phyloP scores from a whole-genome alignment of 2,888 invertebrate genomes.

The Caenorhabditis sp. region DNA sequence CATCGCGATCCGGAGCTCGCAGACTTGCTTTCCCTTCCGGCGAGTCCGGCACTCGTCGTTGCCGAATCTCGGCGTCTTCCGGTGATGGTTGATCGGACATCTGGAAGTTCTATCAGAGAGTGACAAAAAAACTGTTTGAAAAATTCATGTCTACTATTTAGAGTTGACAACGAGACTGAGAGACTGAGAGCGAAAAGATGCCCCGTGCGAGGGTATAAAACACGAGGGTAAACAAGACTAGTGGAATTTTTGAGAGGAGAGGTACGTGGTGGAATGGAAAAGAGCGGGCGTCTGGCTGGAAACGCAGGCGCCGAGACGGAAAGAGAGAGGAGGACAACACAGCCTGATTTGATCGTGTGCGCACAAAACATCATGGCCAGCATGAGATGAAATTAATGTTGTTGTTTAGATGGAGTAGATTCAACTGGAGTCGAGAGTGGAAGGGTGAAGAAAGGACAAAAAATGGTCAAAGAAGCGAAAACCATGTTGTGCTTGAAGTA shows the following conservation, averaged over 20 bases:
- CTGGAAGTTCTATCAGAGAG: conserved; percentile 4
- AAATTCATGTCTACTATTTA: background rate
- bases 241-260: conserved; percentile 38
- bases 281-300: conserved; percentile 23
- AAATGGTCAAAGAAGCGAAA: too few species aligned
- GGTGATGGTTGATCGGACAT: conserved; percentile 47
- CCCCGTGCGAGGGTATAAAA: conserved; percentile 42
- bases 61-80: conserved; percentile 61
- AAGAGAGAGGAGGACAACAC: background rate
- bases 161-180: background rate
- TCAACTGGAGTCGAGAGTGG: background rate
- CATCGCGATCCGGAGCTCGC: conserved; percentile 48
- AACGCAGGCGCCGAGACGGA: conserved; percentile 29
- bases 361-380: background rate
- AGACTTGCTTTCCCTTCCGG: conserved; percentile 8
- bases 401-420: background rate
- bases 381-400: conserved; percentile 15
- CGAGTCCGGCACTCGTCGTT: conserved; percentile 54
- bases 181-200: conserved; percentile 13
- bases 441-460: too few species aligned
- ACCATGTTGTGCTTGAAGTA: too few species aligned
- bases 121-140: background rate
- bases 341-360: conserved; percentile 56
- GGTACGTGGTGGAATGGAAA: conserved; percentile 1
- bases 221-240: conserved; percentile 57